Percentiles rank a stretch among this genome's conserved stretches.
Conservation (phyloP, 2,113 vertebrate species). For the Myiopsitta monachus region DNA sequence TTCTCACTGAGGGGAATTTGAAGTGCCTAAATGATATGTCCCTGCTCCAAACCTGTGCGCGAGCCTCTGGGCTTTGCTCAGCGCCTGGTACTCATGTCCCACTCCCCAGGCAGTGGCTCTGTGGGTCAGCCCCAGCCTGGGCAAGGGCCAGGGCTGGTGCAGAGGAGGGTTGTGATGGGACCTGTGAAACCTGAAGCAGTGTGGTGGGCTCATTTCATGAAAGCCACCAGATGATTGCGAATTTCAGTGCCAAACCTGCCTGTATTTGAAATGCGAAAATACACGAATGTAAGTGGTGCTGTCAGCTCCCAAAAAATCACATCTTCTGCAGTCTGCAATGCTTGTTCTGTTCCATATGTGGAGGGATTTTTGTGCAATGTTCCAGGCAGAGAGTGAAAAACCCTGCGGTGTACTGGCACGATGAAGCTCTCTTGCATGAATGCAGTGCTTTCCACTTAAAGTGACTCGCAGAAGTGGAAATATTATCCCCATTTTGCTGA, state of each 20-base stretch:
- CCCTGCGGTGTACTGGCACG: slow-evolving; percentile 11
- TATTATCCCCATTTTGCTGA: slow-evolving; percentile 55
- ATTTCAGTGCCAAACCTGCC: slow-evolving; percentile 27
- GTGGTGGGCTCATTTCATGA: not conserved
- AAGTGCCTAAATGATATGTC: not conserved
- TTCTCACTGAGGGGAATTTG: not conserved
- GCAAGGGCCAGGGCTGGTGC: not conserved
- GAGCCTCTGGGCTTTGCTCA: not conserved
- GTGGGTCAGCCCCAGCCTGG: not conserved
- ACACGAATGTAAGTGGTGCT: slow-evolving; percentile 22
- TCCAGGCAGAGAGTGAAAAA: slow-evolving; percentile 56
- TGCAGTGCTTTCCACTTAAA: slow-evolving; percentile 40
- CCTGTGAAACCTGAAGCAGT: not conserved
- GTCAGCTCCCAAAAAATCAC: slow-evolving; percentile 49
- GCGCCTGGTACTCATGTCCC: not conserved
- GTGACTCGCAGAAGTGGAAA: slow-evolving; percentile 56
- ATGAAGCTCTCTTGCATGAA: slow-evolving; percentile 25
- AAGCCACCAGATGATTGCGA: slow-evolving; percentile 32
- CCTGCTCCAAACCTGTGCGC: not conserved
- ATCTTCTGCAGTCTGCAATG: slow-evolving; percentile 50
- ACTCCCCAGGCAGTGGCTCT: not conserved
- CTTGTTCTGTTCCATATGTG: slow-evolving; percentile 55
- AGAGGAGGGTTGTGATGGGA: not conserved
- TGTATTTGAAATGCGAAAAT: slow-evolving; percentile 23
- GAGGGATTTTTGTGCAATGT: slow-evolving; percentile 53